Conservation (phyloP, 2,888 invertebrate genomes). For the Glaucopsyche alexis region DNA sequence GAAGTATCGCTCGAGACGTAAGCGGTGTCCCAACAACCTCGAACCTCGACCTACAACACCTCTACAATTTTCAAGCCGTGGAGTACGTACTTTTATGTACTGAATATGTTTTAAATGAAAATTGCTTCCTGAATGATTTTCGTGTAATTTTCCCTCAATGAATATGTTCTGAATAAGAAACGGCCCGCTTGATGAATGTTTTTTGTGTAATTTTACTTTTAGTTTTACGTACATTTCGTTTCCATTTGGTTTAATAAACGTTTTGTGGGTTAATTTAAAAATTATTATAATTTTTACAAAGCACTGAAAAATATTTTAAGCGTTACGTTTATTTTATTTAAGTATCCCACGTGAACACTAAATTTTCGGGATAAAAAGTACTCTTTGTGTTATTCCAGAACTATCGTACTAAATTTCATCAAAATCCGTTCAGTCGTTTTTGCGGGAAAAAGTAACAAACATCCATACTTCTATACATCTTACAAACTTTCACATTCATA, state of each 20-base stretch:
- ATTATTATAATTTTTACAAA: no score
- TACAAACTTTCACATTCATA: no score
- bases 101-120: not conserved
- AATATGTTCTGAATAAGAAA: no score
- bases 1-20: not conserved
- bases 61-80: not conserved
- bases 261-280: not conserved
- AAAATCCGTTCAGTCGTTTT: no score
- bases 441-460: no score
- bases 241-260: not conserved
- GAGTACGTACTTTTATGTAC: not conserved
- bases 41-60: conserved; percentile 1
- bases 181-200: no score
- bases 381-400: no score
- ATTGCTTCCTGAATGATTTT: not conserved
- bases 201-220: not conserved
- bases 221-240: not conserved
- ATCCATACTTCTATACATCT: no score
- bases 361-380: no score
- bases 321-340: no score
- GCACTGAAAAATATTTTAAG: not conserved
- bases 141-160: not conserved
- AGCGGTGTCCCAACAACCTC: not conserved
- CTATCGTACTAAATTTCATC: no score
- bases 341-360: no score